Evolutionary conservation across 2,888 invertebrate genomes (phyloP), one percentile per base, ranked within the genome.

Genomic region (Zeuzera pyrina): DNA sequence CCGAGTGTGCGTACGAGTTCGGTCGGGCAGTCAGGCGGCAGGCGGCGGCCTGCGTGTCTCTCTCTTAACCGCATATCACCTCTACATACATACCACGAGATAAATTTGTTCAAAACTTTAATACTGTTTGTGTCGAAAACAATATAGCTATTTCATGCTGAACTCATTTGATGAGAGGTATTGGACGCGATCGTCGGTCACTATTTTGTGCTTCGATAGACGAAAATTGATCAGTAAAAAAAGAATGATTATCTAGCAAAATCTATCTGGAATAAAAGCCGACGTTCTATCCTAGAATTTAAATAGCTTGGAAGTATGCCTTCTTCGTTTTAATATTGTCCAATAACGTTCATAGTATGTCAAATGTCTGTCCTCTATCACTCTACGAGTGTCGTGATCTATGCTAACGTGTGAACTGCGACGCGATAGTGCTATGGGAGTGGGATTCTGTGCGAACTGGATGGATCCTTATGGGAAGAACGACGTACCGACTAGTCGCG

Each of bases 191-290:
- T 69, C 69, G 67, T 70, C 76, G 73, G 77, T 66, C 63, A 63
- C 48, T 67, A 67, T 66, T 77, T 81, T 83, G 81, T 83, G 81
- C 81, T 64, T 74, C 67, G 68, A 68, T 69, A 69, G 65, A 76
- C 73, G 62, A 67, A 65, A 58, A 66, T 66, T 68, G 64, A 70
- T 61, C 68, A 56, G 63, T 67, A 66, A 70, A 69, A 65, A 69
- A 69, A 70, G 41, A 68, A 78, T 69, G 67, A 63, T 63, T 67
- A 73, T 81, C 83, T 83, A 83, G 83, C 83, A 79, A 78, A 78
- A 74, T 78, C 83, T 83, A 83, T 73, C 71, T 68, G 81, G 79
- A 78, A 76, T 79, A 76, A 77, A 77, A 79, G 81, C 79, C 66
- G 72, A 79, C 74, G 61, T 70, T 72, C 74, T 79, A 81, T 70